These are phyloP conservation scores for Antheraea mylitta DNA, from an alignment of 1,140 invertebrate genomes.

Conservation along the genomic window DNA sequence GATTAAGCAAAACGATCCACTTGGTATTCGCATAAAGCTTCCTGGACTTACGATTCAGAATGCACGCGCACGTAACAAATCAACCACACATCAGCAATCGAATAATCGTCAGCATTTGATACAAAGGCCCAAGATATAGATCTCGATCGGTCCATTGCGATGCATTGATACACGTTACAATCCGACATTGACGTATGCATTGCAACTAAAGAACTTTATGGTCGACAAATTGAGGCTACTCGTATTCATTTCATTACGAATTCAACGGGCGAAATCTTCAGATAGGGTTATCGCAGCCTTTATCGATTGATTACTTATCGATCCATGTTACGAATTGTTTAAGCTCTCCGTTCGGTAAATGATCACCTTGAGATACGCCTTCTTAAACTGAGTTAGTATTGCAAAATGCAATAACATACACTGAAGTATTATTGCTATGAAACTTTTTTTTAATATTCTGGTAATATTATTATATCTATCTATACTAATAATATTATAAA, in stretches of 20 bases:
- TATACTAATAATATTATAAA: too few relatives aligned
- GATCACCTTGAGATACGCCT: neutral
- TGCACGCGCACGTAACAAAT: conserved; percentile 33
- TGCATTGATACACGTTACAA: conserved; percentile 55
- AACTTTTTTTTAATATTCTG: too few relatives aligned
- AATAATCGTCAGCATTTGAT: conserved; percentile 50
- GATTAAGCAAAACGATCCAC: conserved; percentile 52
- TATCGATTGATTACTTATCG: conserved; percentile 22
- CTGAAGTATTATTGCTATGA: too few relatives aligned
- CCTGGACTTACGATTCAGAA: conserved; percentile 38
- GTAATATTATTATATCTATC: too few relatives aligned
- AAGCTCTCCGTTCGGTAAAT: conserved; percentile 12
- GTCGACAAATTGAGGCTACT: conserved; percentile 61
- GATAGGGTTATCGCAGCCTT: conserved; percentile 22
- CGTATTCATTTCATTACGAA: conserved; percentile 49
- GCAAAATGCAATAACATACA: too few relatives aligned
- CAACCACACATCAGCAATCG: conserved; percentile 34
- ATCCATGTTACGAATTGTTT: conserved; percentile 21
- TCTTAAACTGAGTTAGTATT: too few relatives aligned
- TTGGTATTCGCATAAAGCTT: conserved; percentile 50
- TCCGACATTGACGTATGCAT: conserved; percentile 62
- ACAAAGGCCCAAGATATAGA: conserved; percentile 48
- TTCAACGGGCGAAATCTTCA: conserved; percentile 30
- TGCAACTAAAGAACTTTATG: conserved; percentile 51
- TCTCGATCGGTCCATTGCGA: conserved; percentile 42